Base-by-base conservation (phyloP, 2,888 invertebrate species). In the Druceiella hillmani region DNA sequence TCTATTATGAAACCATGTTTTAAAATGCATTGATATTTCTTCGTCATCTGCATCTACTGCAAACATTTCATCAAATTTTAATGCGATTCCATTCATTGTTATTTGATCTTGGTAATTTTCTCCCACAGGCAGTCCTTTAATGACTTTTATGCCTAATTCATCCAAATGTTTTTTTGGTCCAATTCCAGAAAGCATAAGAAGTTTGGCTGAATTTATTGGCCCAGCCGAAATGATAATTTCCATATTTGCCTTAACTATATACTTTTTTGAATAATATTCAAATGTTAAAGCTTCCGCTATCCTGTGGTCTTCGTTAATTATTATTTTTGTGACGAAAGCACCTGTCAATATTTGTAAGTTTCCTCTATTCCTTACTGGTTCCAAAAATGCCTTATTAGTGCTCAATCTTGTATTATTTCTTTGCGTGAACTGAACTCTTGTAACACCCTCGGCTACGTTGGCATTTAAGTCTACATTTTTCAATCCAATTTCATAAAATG, bases 21-120 rank as follows among this genome's bases (percentile, higher is more conserved):
- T 71, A 24, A 70, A 70, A 46, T 68, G 68, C 25, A 59, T 58
- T 12, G 67, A 61, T 3, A 70, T 48, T 48, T 65, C 57, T 11
- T 10, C 11, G 9, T 27, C 27, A 24, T 45, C 52, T 49, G 69
- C 68, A 30, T 54, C 55, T 1, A 67, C 57, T 11, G 57, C 52
- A 2, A 61, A 47, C 3, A 64, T 59, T 27, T 70, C 68, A 32
- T 53, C 61, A 3, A 71, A 42, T 9, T 55, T 50, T 44, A 71
- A 70, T 1, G 71, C 59, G 35, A 71, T 52, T 12, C 71, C 71
- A 9, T 69, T 69, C 14, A 62, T 63, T 2, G 66, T 61, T 0
- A 71, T 67, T 50, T 71, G 71, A 48, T 71, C 71, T 56, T 65
- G 67, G 50, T 68, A 71, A 46, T 66, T 64, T 4, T 55, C 43